Evolutionary conservation across 2,888 invertebrate species (phyloP).

Genomic region (Eristalis intricaria): DNA sequence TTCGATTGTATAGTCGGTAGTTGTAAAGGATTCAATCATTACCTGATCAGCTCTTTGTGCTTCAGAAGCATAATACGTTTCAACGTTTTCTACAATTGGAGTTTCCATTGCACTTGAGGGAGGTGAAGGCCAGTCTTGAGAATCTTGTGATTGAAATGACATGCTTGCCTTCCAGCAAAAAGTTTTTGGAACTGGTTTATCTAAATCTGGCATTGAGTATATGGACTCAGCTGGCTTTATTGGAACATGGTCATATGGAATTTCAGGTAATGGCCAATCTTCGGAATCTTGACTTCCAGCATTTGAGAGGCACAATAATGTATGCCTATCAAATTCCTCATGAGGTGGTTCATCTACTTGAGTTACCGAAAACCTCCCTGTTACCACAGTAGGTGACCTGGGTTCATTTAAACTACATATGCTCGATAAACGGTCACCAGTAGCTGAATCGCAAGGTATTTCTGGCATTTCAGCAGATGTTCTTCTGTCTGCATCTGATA

Average conservation of each 20-base stretch:
- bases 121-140: constrained; percentile 91
- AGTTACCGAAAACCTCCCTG: constrained; percentile 80
- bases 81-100: constrained; percentile 88
- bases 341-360: constrained; percentile 79
- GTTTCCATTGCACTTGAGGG: constrained; percentile 87
- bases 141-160: constrained; percentile 84
- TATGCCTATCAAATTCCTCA: constrained; percentile 78
- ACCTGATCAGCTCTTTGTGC: constrained; percentile 91
- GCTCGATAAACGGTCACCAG: constrained; percentile 83
- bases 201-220: constrained; percentile 79
- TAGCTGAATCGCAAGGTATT: constrained; percentile 88
- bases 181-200: constrained; percentile 80
- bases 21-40: constrained; percentile 86
- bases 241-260: constrained; percentile 83
- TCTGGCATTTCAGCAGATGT: constrained; percentile 93
- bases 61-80: constrained; percentile 90
- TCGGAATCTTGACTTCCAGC: constrained; percentile 88
- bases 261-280: constrained; percentile 89
- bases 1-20: constrained; percentile 84
- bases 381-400: constrained; percentile 81
- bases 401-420: constrained; percentile 81
- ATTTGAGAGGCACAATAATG: constrained; percentile 80
- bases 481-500: constrained; percentile 89
- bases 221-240: constrained; percentile 78
- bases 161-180: constrained; percentile 81